phyloP scores from a whole-genome alignment of 2,797 vertebrate genomes.

The Siniperca undulata region DNA sequence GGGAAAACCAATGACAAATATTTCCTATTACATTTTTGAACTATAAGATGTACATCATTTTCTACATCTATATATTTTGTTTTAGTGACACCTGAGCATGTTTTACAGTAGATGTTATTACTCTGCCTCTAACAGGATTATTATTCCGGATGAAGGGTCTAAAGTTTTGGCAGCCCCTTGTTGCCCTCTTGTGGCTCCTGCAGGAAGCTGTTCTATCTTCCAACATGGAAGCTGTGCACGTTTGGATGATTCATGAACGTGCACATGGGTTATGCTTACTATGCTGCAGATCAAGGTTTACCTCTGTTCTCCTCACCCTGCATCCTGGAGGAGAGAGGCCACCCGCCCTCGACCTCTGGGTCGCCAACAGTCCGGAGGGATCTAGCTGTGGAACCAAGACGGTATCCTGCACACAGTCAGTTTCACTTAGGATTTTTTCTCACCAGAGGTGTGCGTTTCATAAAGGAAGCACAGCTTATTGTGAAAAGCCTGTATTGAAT shows the following conservation, averaged over 20 bases:
- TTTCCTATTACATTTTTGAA: neutral
- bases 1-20: neutral
- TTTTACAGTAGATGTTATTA: neutral
- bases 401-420: slow-evolving; percentile 40
- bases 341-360: no score
- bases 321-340: slow-evolving; percentile 1
- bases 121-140: neutral
- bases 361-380: neutral
- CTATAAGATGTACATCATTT: neutral
- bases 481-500: neutral
- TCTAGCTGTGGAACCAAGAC: slow-evolving; percentile 47
- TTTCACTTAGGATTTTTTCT: neutral
- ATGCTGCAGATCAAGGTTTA: neutral
- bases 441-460: neutral
- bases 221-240: neutral
- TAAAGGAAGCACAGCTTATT: no score
- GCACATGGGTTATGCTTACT: neutral
- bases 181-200: neutral
- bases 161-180: neutral
- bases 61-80: neutral
- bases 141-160: neutral
- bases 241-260: neutral
- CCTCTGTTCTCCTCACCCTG: neutral
- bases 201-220: neutral
- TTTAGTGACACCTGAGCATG: neutral